phyloP scores from a whole-genome alignment of 2,113 vertebrate species.

The Bujurquina vittata region DNA sequence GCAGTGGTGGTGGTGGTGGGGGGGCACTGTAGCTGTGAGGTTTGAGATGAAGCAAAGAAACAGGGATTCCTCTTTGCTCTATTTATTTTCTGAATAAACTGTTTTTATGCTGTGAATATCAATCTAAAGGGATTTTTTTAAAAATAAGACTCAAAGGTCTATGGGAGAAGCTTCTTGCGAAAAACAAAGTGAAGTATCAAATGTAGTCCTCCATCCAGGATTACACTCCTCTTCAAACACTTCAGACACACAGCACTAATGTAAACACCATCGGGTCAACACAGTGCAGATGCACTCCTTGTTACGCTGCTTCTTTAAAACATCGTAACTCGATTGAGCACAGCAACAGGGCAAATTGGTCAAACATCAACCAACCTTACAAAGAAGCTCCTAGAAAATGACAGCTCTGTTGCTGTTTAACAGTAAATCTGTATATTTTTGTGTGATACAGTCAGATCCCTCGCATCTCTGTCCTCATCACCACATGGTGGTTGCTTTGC shows the following conservation, averaged over 20 bases:
- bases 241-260: constrained; percentile 38
- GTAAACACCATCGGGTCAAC: constrained; percentile 51
- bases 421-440: neutral
- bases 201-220: constrained; percentile 19
- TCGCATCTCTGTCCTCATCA: constrained; percentile 35
- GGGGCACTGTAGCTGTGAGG: constrained; percentile 22
- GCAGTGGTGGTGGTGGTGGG: no score
- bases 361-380: neutral
- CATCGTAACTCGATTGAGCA: constrained; percentile 39
- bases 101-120: constrained; percentile 47
- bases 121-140: constrained; percentile 54
- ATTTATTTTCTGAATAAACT: constrained; percentile 70
- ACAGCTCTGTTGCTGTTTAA: neutral
- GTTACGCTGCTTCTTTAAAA: constrained; percentile 37
- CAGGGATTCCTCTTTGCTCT: constrained; percentile 52
- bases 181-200: constrained; percentile 54
- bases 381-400: neutral
- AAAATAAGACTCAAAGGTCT: constrained; percentile 31
- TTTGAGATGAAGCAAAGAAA: constrained; percentile 17
- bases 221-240: constrained; percentile 44
- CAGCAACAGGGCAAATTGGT: constrained; percentile 7
- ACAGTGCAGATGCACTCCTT: constrained; percentile 42
- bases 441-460: neutral
- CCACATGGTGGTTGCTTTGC: constrained; percentile 42
- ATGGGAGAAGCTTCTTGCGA: constrained; percentile 38